Evolutionary conservation across 2,888 invertebrate species (phyloP), one percentile per base, ranked within the genome.

Genomic region (Archaeoteleia sp.): DNA sequence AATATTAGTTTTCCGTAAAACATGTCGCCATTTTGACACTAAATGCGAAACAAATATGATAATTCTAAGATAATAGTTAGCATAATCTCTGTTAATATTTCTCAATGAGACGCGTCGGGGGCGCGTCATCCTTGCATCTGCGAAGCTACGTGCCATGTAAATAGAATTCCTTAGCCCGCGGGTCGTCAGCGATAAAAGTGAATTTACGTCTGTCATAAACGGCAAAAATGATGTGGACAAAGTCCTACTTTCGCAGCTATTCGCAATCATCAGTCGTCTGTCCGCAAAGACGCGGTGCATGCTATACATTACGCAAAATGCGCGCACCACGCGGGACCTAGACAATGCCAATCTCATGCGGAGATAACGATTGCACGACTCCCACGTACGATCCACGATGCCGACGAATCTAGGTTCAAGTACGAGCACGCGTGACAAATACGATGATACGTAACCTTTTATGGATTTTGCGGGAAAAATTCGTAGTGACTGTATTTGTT

Each of bases 401-500:
- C 46, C 42, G 74, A 74, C 77, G 74, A 78, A 79, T 76, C 73
- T 73, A 23, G 71, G 78, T 81, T 78, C 80, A 80, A 82, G 81
- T 79, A 81, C 80, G 73, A 61, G 35, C 20, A 43, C 27, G 70
- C 13, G 29, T 55, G 35, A 54, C 37, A 30, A 34, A 20, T 30
- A 45, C 23, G 51, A 45, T 14, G 12, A 20, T 8, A 27, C 35
- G 20, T 23, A 27, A 25, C 10, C n/a, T 17, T 10, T 39, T 39
- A 17, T 20, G 17, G 15, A 14, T 20, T n/a, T n/a, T 20, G 20
- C 20, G 20, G 20, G 20, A 5, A 20, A 4, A 20, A n/a, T 20
- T 20, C 5, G 20, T 20, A 4, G 20, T 5, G 2, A 20, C 20
- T 20, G 20, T 20, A 20, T 5, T 20, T 5, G 20, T 20, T 20